Evolutionary conservation across 1,140 invertebrate genomes (phyloP).

Genomic region (Danaus plexippus): DNA sequence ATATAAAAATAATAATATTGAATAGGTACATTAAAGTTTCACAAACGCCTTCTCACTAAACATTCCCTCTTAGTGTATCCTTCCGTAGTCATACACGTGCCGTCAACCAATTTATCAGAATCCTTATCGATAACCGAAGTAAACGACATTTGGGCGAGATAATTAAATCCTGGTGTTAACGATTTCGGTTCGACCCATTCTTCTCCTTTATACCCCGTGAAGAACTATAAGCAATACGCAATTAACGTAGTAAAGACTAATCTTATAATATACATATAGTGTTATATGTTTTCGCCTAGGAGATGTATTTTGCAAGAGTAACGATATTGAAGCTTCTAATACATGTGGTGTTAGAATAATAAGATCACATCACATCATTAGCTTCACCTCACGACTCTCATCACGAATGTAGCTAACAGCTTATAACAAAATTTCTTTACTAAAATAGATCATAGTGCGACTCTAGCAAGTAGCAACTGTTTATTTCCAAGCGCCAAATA

Average conservation of each 20-base stretch:
- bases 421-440: too few species aligned
- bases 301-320: too few species aligned
- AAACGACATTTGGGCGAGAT: conserved; percentile 36
- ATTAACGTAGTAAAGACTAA: background rate
- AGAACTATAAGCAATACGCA: conserved; percentile 28
- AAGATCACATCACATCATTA: too few species aligned
- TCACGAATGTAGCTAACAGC: too few species aligned
- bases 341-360: too few species aligned
- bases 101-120: conserved; percentile 30
- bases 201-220: conserved; percentile 36
- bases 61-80: conserved; percentile 32
- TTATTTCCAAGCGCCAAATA: too few species aligned
- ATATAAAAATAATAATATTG: conserved; percentile 8
- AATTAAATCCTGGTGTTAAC: conserved; percentile 28
- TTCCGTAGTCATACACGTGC: conserved; percentile 23
- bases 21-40: too few species aligned
- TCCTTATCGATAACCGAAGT: conserved; percentile 31
- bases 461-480: too few species aligned
- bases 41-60: conserved; percentile 23
- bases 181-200: conserved; percentile 28
- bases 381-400: too few species aligned
- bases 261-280: conserved; percentile 1
- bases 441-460: too few species aligned
- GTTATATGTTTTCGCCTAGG: too few species aligned
- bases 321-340: too few species aligned